Evolutionary conservation across 2,113 vertebrate species (phyloP), one percentile per base, ranked within the genome.

Genomic region (Tachysurus vachellii): DNA sequence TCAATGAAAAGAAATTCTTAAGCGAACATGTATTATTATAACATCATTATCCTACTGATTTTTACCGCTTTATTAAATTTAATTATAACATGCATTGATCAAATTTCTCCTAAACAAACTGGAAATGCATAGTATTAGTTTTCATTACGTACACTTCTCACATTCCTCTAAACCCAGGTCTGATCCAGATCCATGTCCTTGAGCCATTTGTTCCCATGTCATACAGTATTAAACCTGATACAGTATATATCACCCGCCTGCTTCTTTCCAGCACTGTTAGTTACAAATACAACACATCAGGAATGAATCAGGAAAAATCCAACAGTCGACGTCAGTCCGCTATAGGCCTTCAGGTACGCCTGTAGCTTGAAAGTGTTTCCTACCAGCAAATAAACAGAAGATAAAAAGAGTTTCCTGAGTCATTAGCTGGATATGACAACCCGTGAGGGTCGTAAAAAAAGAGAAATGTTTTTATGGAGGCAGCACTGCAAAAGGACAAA

Each of bases 341-440:
- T 56, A 68, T 36, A 82, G 68, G 8, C 26, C 77, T 80, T 28
- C 21, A 56, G 57, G 68, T 50, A 50, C 36, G 57, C 64, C 1
- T 89, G 64, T 66, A 23, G 16, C 19, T 56, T 21, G 79, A 53
- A 59, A 47, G 83, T 47, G 16, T 50, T 44, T 88, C 62, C 50
- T 13, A 82, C 17, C 19, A 54, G 44, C 80, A 83, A 71, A 83
- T 50, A 77, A 85, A 47, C 47, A 42, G 23, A 86, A 82, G 59
- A 66, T 66, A 73, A 53, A 85, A 64, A 85, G 31, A 23, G 36
- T 42, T 71, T 42, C 59, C 19, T 13, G 57, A 85, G n/a, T 28
- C 59, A 47, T 47, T 31, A 50, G 2, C 50, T 42, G 28, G 70
- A 88, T 50, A 85, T 17, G 50, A 53, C 79, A 85, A 68, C 86